Evolutionary conservation across 1,140 invertebrate species (phyloP).

Genomic region (Manduca sexta): DNA sequence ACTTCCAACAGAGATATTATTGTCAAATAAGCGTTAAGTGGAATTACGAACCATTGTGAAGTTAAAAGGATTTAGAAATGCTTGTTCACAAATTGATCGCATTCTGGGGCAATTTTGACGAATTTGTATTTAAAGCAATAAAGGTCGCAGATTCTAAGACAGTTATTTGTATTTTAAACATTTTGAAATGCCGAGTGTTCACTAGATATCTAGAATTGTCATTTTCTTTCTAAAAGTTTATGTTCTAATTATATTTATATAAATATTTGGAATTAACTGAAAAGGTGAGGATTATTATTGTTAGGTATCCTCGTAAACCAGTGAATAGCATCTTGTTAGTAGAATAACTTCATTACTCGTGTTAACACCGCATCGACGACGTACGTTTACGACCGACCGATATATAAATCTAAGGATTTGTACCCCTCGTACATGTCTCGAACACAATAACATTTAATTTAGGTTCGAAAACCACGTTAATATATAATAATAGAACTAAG

Average conservation of each 20-base stretch:
- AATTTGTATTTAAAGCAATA: no score
- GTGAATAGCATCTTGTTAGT: conserved; percentile 50
- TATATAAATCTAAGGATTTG: no score
- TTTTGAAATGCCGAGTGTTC: no score
- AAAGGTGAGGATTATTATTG: conserved; percentile 24
- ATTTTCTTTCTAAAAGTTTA: no score
- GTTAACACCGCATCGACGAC: conserved; percentile 45
- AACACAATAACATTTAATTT: no score
- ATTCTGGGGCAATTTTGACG: neutral
- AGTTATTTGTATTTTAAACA: no score
- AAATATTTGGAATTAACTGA: no score
- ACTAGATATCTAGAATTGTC: neutral
- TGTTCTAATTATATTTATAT: no score
- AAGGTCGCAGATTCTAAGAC: no score
- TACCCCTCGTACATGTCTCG: no score
- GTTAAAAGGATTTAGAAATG: neutral
- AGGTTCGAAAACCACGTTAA: no score
- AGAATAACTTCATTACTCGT: conserved; percentile 44
- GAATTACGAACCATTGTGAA: neutral
- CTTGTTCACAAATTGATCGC: neutral
- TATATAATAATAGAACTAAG: no score
- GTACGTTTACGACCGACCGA: conserved; percentile 25
- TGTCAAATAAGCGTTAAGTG: neutral
- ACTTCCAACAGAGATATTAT: neutral
- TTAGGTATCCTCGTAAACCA: conserved; percentile 55